Conservation (phyloP, 2,888 invertebrate genomes). For the Microplitis deprimator region DNA sequence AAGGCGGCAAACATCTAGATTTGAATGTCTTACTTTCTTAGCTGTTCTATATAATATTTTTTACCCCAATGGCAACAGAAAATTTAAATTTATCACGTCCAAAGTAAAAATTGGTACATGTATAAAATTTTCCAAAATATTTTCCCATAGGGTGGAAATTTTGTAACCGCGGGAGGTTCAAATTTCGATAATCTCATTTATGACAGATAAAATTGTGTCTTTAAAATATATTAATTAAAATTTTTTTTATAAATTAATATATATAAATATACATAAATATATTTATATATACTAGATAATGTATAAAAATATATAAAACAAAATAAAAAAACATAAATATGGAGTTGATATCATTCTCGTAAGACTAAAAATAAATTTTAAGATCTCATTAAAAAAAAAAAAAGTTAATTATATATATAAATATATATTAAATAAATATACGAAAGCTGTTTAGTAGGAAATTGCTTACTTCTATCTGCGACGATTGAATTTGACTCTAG, state of each 20-base stretch:
- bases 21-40: too few species aligned
- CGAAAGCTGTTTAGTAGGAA: not conserved
- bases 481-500: not conserved
- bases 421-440: not conserved
- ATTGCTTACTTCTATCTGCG: not conserved
- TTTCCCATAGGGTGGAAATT: too few species aligned
- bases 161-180: too few species aligned
- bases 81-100: too few species aligned
- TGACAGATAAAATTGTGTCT: too few species aligned
- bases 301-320: not conserved
- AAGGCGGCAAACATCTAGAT: too few species aligned
- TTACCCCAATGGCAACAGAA: too few species aligned
- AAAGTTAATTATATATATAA: constrained; percentile 21
- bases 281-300: not conserved
- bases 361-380: constrained; percentile 7
- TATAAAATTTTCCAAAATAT: too few species aligned
- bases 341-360: not conserved
- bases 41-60: too few species aligned
- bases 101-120: too few species aligned
- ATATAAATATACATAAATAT: too few species aligned
- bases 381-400: constrained; percentile 45
- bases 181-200: too few species aligned
- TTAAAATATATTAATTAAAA: not conserved
- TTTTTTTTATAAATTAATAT: not conserved
- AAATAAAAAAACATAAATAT: not conserved